Conservation (phyloP, 2,888 invertebrate species). For the Brachynemurus nebulosus region DNA sequence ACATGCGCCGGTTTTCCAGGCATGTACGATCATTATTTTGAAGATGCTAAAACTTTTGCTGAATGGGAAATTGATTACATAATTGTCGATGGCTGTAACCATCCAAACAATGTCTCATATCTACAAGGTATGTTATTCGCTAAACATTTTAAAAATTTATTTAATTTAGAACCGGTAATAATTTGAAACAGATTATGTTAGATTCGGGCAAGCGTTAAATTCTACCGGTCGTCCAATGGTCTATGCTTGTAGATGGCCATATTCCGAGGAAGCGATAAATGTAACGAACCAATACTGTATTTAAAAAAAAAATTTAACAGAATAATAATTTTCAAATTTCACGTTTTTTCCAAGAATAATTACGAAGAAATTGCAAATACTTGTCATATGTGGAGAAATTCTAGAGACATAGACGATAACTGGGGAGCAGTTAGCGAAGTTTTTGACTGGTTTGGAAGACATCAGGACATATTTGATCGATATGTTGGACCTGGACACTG, state of each 20-base stretch:
- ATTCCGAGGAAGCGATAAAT: background rate
- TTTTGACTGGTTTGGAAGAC: constrained; percentile 41
- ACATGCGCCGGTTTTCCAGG: constrained; percentile 75
- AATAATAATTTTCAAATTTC: constrained; percentile 14
- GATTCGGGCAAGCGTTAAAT: background rate
- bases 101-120: constrained; percentile 40
- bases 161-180: too few species aligned
- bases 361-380: constrained; percentile 35
- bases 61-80: constrained; percentile 71
- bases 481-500: constrained; percentile 47
- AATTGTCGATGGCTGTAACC: constrained; percentile 70
- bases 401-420: constrained; percentile 43
- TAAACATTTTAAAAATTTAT: too few species aligned
- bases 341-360: constrained; percentile 31
- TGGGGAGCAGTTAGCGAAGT: constrained; percentile 37
- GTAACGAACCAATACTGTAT: background rate
- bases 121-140: too few species aligned
- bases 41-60: constrained; percentile 61
- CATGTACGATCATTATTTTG: constrained; percentile 44
- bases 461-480: constrained; percentile 36
- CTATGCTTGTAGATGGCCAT: background rate
- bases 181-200: too few species aligned
- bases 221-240: background rate
- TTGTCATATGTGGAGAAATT: constrained; percentile 48
- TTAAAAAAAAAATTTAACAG: background rate